These are phyloP conservation scores for Aspidapion aeneum DNA, from an alignment of 2,888 invertebrate species.

Conservation along the genomic window DNA sequence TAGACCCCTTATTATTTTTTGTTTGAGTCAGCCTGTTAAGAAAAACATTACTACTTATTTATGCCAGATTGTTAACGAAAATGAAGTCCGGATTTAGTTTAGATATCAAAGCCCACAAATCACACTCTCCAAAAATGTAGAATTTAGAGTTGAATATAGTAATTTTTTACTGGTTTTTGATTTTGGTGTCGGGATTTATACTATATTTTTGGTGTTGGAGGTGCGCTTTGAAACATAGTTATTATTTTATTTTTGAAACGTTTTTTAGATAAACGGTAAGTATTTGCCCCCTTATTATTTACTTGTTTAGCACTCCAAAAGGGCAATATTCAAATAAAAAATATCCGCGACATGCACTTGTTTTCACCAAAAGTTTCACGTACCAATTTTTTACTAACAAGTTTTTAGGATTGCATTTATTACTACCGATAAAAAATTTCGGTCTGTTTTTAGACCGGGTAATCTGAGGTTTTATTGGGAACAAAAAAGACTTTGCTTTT, in stretches of 20 bases:
- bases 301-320: constrained; percentile 12
- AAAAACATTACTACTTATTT: too few species aligned
- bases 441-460: too few species aligned
- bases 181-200: neutral
- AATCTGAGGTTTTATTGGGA: too few species aligned
- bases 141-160: constrained; percentile 40
- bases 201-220: neutral
- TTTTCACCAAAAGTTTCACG: neutral
- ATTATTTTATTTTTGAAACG: constrained; percentile 5
- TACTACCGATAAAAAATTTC: neutral
- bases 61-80: too few species aligned
- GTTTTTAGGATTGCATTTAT: neutral
- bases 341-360: constrained; percentile 24
- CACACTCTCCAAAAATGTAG: constrained; percentile 29
- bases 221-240: neutral
- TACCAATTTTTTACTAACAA: neutral
- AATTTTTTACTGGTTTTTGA: constrained; percentile 32
- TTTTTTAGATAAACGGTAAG: constrained; percentile 18
- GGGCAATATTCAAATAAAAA: constrained; percentile 24
- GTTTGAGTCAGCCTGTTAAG: too few species aligned
- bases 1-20: too few species aligned
- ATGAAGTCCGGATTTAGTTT: too few species aligned
- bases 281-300: constrained; percentile 14
- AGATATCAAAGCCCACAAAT: constrained; percentile 35
- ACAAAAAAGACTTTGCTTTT: too few species aligned